Evolutionary conservation across 2,113 vertebrate species (phyloP).

Genomic region (Microtus montanus): DNA sequence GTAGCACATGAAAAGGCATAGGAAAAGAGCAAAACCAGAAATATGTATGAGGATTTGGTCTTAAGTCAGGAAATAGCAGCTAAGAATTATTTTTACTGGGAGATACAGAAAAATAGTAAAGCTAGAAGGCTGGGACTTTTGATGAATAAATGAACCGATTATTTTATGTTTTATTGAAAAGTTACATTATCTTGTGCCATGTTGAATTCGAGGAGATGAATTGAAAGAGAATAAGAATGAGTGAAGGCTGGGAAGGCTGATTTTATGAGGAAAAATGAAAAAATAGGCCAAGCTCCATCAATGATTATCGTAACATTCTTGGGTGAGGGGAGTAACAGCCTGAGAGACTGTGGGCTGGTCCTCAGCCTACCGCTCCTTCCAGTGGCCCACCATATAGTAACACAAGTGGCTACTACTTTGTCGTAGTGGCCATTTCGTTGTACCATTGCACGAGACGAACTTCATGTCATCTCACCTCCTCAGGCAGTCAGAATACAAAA

Average conservation of each 20-base stretch:
- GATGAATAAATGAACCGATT: conserved; percentile 54
- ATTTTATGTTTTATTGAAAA: conserved; percentile 49
- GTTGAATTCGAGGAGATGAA: not conserved
- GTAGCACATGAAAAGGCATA: conserved; percentile 66
- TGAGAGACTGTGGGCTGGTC: not conserved
- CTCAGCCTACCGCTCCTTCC: not conserved
- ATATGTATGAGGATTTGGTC: conserved; percentile 67
- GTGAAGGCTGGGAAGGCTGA: not conserved
- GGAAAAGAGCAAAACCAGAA: conserved; percentile 70
- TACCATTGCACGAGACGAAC: not conserved
- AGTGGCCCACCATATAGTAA: not conserved
- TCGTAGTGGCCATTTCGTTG: not conserved
- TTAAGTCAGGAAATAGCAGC: conserved; percentile 55
- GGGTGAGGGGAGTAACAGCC: not conserved
- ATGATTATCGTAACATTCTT: not conserved
- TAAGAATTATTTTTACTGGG: not conserved
- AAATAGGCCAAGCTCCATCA: not conserved
- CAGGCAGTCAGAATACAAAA: not conserved
- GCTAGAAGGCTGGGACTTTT: not conserved
- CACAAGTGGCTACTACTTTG: not conserved
- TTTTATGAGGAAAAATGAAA: conserved; percentile 17
- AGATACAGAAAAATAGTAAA: not conserved
- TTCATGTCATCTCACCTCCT: not conserved
- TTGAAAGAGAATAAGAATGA: conserved; percentile 26
- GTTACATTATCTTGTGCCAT: not conserved